Conservation (phyloP, 2,797 vertebrate species). For the Huso huso region DNA sequence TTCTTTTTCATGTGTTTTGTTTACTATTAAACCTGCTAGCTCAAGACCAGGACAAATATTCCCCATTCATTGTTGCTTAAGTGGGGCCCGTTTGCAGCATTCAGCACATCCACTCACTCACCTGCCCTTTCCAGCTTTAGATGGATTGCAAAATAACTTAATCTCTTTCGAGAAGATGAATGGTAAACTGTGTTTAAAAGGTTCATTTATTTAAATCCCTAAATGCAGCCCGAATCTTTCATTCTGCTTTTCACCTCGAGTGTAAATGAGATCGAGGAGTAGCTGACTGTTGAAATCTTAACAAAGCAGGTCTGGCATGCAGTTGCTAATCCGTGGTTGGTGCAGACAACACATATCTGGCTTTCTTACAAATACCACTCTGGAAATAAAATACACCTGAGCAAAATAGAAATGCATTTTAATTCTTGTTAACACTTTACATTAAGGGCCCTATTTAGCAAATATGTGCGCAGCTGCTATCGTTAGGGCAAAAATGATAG, state of each 20-base stretch:
- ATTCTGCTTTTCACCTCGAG: slow-evolving; percentile 21
- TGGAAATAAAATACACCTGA: no score
- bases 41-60: slow-evolving; percentile 37
- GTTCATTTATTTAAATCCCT: slow-evolving; percentile 53
- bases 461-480: no score
- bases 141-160: slow-evolving; percentile 58
- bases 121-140: slow-evolving; percentile 20
- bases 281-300: slow-evolving; percentile 33
- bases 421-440: no score
- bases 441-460: no score
- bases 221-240: slow-evolving; percentile 39
- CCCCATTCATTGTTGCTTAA: slow-evolving; percentile 42
- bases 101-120: slow-evolving; percentile 22
- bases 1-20: slow-evolving; percentile 15
- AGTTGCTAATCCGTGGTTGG: neutral
- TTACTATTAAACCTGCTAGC: slow-evolving; percentile 32
- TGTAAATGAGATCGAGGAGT: neutral
- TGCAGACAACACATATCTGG: neutral
- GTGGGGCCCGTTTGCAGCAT: slow-evolving; percentile 31
- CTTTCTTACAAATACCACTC: no score
- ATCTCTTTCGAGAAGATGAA: slow-evolving; percentile 48
- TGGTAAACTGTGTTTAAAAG: slow-evolving; percentile 55
- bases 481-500: no score
- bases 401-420: no score
- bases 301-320: slow-evolving; percentile 19